Base-by-base conservation (phyloP, 2,888 invertebrate genomes). In the Eubasilissa splendida region DNA sequence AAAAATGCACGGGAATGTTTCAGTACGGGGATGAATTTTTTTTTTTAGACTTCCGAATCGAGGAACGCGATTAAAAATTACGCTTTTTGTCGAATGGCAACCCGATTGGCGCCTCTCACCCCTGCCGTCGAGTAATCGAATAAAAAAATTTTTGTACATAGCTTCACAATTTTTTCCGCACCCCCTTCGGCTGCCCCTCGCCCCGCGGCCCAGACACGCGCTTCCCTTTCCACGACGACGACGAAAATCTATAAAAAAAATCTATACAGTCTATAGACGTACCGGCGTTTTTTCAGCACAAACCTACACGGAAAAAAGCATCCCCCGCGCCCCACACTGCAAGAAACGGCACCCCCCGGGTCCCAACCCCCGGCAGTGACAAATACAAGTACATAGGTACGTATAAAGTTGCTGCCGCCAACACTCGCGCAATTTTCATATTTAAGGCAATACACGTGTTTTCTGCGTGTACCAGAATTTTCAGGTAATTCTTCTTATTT, bases 241-340 rank as follows among this genome's bases (percentile, higher is more conserved):
- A 60, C 78, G 82, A 82, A 82, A 82, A 82, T 82, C 82, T 77
- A 82, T 82, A 82, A 82, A 81, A 82, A 81, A 79, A 70, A 70
- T 50, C 53, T 70, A 53, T 70, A 70, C 22, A 54, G 54, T 73
- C 74, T 74, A 79, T 79, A 79, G 73, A 79, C 14, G 66, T 79
- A 76, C 50, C 76, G 73, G 74, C 50, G 42, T 70, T 79, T 79
- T 79, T 79, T 74, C 70, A 52, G 59, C 59, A 52, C 59, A 76
- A 42, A 53, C 76, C 63, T 58, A 22, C 63, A 63, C 42, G 76
- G 52, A 76, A 76, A 22, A 76, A 76, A 52, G 12, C 50, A 52
- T 63, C 58, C 60, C 76, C 52, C 63, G 54, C 14, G 14, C 63
- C 60, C n/a, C 76, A 42, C 54, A 54, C 70, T 52, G 68, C 68